Conservation (phyloP, 2,797 vertebrate genomes). For the Atherinosoma microstoma region DNA sequence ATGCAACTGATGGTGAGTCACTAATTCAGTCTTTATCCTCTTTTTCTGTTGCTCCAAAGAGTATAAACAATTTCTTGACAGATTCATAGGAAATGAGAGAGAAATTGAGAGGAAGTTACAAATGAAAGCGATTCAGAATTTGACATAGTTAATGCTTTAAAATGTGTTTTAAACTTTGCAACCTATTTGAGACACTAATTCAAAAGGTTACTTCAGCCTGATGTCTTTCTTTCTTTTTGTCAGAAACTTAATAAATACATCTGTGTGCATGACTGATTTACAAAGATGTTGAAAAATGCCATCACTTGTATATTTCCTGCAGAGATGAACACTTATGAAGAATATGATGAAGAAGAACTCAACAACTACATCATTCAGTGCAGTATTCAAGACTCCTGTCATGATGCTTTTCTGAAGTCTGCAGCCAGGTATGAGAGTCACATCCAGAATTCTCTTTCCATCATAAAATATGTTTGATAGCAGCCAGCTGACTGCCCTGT, state of each 20-base stretch:
- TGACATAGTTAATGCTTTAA: too few relatives aligned
- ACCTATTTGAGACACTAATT: background rate
- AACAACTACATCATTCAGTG: slow-evolving; percentile 81
- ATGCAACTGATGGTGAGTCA: too few relatives aligned
- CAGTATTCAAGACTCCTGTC: slow-evolving; percentile 84
- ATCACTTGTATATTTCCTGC: background rate
- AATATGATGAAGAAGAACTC: slow-evolving; percentile 82
- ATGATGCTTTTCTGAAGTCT: slow-evolving; percentile 67
- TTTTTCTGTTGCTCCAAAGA: too few relatives aligned
- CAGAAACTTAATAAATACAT: background rate
- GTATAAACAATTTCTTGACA: too few relatives aligned
- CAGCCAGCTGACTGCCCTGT: slow-evolving; percentile 1
- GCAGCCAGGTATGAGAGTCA: slow-evolving; percentile 78
- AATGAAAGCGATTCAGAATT: too few relatives aligned
- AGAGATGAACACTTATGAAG: slow-evolving; percentile 80
- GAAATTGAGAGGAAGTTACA: too few relatives aligned
- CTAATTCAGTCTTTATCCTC: too few relatives aligned
- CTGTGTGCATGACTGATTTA: background rate
- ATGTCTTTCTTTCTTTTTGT: background rate
- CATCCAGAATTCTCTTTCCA: background rate
- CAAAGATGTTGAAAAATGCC: background rate
- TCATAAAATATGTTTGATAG: background rate
- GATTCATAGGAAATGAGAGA: too few relatives aligned
- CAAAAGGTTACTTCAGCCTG: background rate
- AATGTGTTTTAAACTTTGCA: too few relatives aligned